Conservation (phyloP, 1,140 invertebrate species). For the Drosophila repleta region DNA sequence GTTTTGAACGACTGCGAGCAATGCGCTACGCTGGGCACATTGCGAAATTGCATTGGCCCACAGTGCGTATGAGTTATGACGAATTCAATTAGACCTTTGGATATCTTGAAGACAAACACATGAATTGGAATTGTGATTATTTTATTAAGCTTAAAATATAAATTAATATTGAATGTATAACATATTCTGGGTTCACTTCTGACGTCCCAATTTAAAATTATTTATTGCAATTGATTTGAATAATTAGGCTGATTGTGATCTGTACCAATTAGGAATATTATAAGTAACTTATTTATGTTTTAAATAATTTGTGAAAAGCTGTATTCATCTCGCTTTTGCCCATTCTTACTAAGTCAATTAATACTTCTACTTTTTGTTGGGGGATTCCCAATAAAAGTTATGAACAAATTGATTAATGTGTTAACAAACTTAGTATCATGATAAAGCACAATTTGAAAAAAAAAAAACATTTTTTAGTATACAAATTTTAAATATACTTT, state of each 20-base stretch:
- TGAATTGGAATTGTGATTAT: neutral
- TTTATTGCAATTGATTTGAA: no score
- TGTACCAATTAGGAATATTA: no score
- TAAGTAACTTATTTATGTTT: no score
- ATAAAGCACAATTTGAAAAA: neutral
- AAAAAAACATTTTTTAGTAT: no score
- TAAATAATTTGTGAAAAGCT: no score
- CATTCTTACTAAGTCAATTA: no score
- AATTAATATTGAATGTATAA: neutral
- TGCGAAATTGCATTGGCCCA: conserved; percentile 31
- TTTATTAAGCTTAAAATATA: neutral
- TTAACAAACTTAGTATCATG: neutral
- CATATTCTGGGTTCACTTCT: no score
- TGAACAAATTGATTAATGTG: neutral
- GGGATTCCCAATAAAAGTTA: neutral
- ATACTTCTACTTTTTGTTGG: neutral
- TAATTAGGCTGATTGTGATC: no score
- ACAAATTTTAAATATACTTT: neutral
- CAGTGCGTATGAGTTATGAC: conserved; percentile 45
- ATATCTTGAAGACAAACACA: neutral
- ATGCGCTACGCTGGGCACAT: conserved; percentile 56
- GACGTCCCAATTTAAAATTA: no score
- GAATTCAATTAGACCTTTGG: conserved; percentile 12
- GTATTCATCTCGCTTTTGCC: no score
- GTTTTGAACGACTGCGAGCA: conserved; percentile 51